Evolutionary conservation across 2,113 vertebrate species (phyloP).

Genomic region (Numenius arquata): DNA sequence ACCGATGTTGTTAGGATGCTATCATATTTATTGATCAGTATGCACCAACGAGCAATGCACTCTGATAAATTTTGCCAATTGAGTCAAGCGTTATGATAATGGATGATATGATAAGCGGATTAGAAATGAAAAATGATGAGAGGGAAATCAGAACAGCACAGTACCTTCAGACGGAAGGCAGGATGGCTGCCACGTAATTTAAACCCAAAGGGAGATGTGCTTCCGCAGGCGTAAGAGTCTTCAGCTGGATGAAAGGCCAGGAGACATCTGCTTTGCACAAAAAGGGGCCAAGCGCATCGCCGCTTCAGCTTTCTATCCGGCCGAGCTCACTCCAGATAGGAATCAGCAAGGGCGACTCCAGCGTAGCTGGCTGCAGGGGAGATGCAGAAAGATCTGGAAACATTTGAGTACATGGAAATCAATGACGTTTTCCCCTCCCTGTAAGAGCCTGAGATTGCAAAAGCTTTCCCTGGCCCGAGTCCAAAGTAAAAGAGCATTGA

Average conservation of each 20-base stretch:
- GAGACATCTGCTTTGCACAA: neutral
- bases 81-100: neutral
- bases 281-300: accelerated
- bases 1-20: neutral
- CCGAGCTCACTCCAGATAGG: neutral
- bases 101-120: too few relatives aligned
- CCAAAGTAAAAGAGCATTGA: neutral
- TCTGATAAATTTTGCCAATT: neutral
- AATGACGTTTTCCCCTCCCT: neutral
- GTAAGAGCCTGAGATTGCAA: neutral
- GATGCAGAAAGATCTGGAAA: neutral
- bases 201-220: neutral
- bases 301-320: neutral
- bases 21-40: neutral
- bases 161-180: neutral
- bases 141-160: accelerated
- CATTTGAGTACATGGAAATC: neutral
- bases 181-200: neutral
- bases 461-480: neutral
- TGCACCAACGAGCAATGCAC: neutral
- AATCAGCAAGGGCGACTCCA: neutral
- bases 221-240: neutral
- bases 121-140: neutral
- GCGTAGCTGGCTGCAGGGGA: neutral
- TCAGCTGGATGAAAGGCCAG: neutral